Conservation (phyloP, 2,888 invertebrate genomes). For the Volucella inflata region DNA sequence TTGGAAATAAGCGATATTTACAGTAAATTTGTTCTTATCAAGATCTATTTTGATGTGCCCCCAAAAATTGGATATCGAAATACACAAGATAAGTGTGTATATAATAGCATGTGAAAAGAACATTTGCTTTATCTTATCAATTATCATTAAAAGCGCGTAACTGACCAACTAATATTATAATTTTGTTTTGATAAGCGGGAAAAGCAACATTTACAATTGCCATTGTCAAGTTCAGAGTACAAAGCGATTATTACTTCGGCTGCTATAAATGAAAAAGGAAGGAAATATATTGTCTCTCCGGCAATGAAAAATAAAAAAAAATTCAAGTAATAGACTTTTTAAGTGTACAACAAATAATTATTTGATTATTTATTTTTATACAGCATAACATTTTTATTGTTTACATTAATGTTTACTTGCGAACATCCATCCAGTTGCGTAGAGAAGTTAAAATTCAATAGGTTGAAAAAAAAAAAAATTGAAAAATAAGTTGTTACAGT, state of each 20-base stretch:
- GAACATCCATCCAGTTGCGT: constrained; percentile 50
- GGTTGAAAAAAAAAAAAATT: constrained; percentile 41
- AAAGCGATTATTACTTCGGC: constrained; percentile 13
- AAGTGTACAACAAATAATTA: constrained; percentile 68
- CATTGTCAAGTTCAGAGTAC: constrained; percentile 29
- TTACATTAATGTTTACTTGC: constrained; percentile 53
- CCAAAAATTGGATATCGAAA: not conserved
- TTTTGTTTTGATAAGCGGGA: constrained; percentile 30
- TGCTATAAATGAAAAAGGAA: not conserved
- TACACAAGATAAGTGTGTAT: not conserved
- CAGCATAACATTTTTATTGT: constrained; percentile 62
- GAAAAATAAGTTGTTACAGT: constrained; percentile 56
- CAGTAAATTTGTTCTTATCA: not conserved
- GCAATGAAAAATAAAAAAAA: constrained; percentile 36
- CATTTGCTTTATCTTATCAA: constrained; percentile 37
- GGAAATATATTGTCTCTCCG: constrained; percentile 5
- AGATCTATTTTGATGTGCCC: too few species aligned
- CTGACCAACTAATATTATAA: constrained; percentile 48
- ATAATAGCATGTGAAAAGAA: not conserved
- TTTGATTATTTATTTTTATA: constrained; percentile 65
- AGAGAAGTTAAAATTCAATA: constrained; percentile 57
- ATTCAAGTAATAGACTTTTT: constrained; percentile 34
- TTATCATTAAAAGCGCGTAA: constrained; percentile 15
- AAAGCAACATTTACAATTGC: constrained; percentile 2
- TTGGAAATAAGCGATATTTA: not conserved